Conservation (phyloP, 2,888 invertebrate species). For the Melanostoma scalare region DNA sequence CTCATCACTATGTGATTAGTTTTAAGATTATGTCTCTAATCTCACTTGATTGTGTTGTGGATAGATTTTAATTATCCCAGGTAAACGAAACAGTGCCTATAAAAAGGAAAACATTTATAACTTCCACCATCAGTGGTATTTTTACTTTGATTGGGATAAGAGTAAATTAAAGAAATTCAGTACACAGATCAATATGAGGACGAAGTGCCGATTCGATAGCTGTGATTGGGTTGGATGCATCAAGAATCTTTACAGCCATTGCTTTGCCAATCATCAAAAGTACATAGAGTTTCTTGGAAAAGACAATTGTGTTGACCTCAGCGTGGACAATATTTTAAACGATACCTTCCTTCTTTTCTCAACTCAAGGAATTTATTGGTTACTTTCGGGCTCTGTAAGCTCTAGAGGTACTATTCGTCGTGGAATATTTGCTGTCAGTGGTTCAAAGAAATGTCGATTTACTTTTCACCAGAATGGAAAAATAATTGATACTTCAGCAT, state of each 20-base stretch:
- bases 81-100: background rate
- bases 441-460: constrained; percentile 5
- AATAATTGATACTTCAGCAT: constrained; percentile 15
- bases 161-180: background rate
- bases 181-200: constrained; percentile 12
- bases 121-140: background rate
- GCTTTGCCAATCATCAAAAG: constrained; percentile 43
- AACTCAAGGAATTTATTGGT: constrained; percentile 49
- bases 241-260: constrained; percentile 44
- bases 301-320: constrained; percentile 37
- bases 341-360: constrained; percentile 42
- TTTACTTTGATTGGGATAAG: background rate
- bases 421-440: constrained; percentile 40
- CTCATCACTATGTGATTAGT: too few species aligned
- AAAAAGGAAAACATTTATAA: background rate
- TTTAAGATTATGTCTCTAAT: too few species aligned
- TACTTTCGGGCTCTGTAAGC: constrained; percentile 25
- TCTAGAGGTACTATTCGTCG: constrained; percentile 6
- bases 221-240: constrained; percentile 42
- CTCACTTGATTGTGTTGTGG: background rate
- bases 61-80: background rate
- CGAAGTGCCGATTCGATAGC: constrained; percentile 26
- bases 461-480: constrained; percentile 26
- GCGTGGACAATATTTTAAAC: constrained; percentile 30
- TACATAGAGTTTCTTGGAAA: constrained; percentile 43